Conservation (phyloP, 2,888 invertebrate species). For the Phragmatobia fuliginosa region DNA sequence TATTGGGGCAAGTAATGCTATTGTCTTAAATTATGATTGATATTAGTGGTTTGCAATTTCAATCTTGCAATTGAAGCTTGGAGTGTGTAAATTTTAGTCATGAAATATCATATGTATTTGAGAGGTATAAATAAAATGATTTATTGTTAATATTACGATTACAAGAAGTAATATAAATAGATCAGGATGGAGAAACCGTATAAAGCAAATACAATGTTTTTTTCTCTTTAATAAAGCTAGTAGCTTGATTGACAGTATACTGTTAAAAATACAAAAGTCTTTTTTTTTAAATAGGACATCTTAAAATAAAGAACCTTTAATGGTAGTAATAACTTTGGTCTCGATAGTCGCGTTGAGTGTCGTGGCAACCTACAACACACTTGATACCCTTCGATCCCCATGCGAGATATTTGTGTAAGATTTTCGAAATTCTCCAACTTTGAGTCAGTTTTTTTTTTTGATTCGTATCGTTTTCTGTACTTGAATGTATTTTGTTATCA, state of each 20-base stretch:
- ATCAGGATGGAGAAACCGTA: neutral
- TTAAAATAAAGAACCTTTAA: neutral
- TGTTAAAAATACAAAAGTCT: neutral
- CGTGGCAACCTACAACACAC: neutral
- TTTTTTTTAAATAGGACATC: neutral
- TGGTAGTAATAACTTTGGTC: neutral
- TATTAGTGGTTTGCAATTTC: conserved; percentile 21
- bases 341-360: neutral
- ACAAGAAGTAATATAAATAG: neutral
- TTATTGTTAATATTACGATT: neutral
- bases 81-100: conserved; percentile 9
- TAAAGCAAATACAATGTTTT: no score
- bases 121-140: neutral
- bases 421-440: neutral
- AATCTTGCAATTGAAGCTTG: conserved; percentile 22
- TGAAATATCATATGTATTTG: conserved; percentile 6
- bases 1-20: conserved; percentile 47
- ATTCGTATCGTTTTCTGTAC: neutral
- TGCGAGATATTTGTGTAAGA: neutral
- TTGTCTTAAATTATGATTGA: conserved; percentile 44
- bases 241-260: neutral
- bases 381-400: neutral
- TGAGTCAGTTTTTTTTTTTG: neutral
- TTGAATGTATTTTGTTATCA: neutral
- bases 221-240: neutral